Base-by-base conservation (phyloP, 2,888 invertebrate genomes). In the Unio delphinus region DNA sequence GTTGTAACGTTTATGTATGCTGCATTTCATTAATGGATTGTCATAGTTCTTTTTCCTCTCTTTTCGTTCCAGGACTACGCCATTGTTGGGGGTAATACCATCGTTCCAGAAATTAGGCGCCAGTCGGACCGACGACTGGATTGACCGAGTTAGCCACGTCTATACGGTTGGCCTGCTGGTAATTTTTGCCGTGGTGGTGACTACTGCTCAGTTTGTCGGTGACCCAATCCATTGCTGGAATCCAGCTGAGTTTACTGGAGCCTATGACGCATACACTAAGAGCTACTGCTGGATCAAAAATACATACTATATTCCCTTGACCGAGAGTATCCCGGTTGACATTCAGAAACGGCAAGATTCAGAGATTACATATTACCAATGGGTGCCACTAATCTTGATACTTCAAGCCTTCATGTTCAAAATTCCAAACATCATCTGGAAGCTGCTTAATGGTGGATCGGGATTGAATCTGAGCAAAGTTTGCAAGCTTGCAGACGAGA, bases 141-240 rank as follows among this genome's bases (percentile, higher is more conserved):
- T 85, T 4, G 87, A 87, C 70, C 76, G 87, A n/a, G 75, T 85
- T 64, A 84, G 80, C 69, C 87, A 87, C 75, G 82, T 87, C 26
- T 85, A 85, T 77, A 82, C 83, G 3, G 84, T 84, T 20, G 82
- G 86, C 56, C 70, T 87, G 26, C 72, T 87, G 63, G 85, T 83
- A 61, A 80, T 87, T 20, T 87, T 87, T 71, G 86, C 87, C 30
- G 82, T 87, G 34, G 78, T 86, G 56, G 84, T 87, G 68, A 85
- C 83, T 68, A 84, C 84, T 0, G 80, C 84, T 8, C 85, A 85
- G 74, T 86, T 85, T 65, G 85, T 85, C 8, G 87, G 87, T 1
- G 86, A 86, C 69, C 86, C 87, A 17, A 87, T 87, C 56, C 86
- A 86, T 65, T 87, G 87, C 73, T 87, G 87, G 87, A 83, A 80